phyloP scores from a whole-genome alignment of 2,888 invertebrate species.

The Ophion slaviceki region DNA sequence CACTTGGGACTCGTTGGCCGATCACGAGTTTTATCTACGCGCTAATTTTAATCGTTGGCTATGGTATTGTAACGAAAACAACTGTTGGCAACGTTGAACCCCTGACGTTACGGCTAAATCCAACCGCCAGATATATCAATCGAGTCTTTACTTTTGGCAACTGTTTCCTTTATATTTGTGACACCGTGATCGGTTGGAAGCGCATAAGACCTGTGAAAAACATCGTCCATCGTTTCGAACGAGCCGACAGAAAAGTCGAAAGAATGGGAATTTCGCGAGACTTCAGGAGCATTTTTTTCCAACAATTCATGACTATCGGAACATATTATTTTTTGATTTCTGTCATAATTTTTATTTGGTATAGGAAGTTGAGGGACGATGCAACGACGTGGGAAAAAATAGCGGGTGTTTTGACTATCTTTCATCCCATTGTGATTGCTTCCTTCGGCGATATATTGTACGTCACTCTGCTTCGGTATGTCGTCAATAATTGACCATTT shows the following conservation, averaged over 20 bases:
- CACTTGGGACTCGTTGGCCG: constrained; percentile 62
- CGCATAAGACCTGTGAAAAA: constrained; percentile 51
- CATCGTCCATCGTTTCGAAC: constrained; percentile 41
- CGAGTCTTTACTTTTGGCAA: too few relatives aligned
- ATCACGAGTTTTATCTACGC: constrained; percentile 62
- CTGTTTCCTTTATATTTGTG: constrained; percentile 34
- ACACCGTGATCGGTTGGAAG: constrained; percentile 58
- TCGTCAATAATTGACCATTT: background rate
- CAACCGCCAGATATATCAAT: too few relatives aligned
- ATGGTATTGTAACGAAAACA: constrained; percentile 19
- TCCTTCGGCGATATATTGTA: constrained; percentile 65
- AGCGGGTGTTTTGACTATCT: background rate
- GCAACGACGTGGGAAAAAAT: constrained; percentile 23
- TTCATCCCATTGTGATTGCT: constrained; percentile 59
- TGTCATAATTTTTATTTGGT: background rate
- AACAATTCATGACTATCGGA: constrained; percentile 11
- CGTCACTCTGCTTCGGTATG: constrained; percentile 69
- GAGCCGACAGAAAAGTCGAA: constrained; percentile 65
- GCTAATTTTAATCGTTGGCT: constrained; percentile 32
- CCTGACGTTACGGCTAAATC: too few relatives aligned
- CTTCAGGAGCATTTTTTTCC: constrained; percentile 38
- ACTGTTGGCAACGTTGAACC: background rate
- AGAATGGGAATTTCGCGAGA: constrained; percentile 66
- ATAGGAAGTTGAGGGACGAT: background rate
- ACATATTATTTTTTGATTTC: background rate